phyloP scores from a whole-genome alignment of 2,888 invertebrate genomes.

The Octonoba sinensis region DNA sequence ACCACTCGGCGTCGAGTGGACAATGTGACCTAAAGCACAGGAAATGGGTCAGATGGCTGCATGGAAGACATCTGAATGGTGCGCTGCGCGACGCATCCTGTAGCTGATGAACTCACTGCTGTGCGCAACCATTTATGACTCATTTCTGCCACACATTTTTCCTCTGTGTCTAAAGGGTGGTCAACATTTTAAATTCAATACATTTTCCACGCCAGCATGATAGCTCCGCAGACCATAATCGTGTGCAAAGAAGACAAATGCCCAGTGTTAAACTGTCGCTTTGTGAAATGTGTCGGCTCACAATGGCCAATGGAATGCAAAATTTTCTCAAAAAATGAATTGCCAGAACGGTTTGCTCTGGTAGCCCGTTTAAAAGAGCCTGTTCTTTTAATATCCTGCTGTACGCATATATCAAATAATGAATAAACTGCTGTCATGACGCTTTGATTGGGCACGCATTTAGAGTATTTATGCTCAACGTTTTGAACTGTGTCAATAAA shows the following conservation, averaged over 20 bases:
- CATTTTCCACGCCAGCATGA: background rate
- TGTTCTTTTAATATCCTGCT: no score
- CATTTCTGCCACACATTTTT: background rate
- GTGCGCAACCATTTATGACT: no score
- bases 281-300: constrained; percentile 9
- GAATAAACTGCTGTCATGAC: no score
- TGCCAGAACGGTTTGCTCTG: no score
- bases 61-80: constrained; percentile 35
- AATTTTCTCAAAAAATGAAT: background rate
- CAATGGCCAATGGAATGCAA: constrained; percentile 3
- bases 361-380: no score
- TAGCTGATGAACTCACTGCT: constrained; percentile 28
- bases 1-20: background rate
- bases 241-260: constrained; percentile 5
- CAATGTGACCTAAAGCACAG: constrained; percentile 30
- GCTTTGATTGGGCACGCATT: no score
- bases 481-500: no score
- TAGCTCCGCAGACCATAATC: constrained; percentile 1
- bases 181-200: constrained; percentile 23
- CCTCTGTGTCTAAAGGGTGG: constrained; percentile 16
- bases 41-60: constrained; percentile 45
- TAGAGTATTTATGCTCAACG: no score
- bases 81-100: constrained; percentile 21
- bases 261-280: constrained; percentile 3
- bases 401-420: no score